Evolutionary conservation across 2,113 vertebrate species (phyloP), one percentile per base, ranked within the genome.

Genomic region (Eupsittula cactorum): DNA sequence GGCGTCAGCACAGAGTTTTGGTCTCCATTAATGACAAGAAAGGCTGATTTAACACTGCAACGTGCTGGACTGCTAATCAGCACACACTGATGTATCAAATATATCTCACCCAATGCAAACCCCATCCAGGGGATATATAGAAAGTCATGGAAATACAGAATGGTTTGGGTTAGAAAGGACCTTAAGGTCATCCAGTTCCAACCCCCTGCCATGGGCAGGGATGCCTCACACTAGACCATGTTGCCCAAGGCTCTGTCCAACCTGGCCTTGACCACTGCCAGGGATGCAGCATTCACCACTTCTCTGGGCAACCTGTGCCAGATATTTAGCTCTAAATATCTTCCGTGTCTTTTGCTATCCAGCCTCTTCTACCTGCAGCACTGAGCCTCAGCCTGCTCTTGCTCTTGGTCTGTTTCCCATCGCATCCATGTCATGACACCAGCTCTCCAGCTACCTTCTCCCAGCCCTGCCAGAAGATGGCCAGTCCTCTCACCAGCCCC

Each of bases 391-490:
- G 35, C 19, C n/a, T 27, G 21, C 47, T 71, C 35, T 64, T 57
- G 55, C 55, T 60, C 62, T 74, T 49, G n/a, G 14, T 11, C 47
- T 50, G 33, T 82, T 23, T 11, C 57, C 81, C 29, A 14, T 20
- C 1, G 0, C 1, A 0, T 28, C 68, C 42, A 42, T 1, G 1
- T 60, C 64, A 6, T 76, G 21, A 4, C 42, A 31, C 21, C 65
- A 33, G 47, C 59, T 87, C 46, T 79, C 35, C 50, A 42, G 31
- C 47, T 49, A 31, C 13, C 1, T 53, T 53, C 70, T 65, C 62
- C 60, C 37, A 68, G 35, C 33, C 16, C 1, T 44, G 11, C 24
- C 42, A 85, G 52, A 53, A 39, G 53, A 27, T 60, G 52, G 13
- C 39, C 33, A 14, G 28, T 29, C 10, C 16, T 25, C 42, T 4